phyloP scores from a whole-genome alignment of 2,888 invertebrate genomes.

The Phalera bucephala region DNA sequence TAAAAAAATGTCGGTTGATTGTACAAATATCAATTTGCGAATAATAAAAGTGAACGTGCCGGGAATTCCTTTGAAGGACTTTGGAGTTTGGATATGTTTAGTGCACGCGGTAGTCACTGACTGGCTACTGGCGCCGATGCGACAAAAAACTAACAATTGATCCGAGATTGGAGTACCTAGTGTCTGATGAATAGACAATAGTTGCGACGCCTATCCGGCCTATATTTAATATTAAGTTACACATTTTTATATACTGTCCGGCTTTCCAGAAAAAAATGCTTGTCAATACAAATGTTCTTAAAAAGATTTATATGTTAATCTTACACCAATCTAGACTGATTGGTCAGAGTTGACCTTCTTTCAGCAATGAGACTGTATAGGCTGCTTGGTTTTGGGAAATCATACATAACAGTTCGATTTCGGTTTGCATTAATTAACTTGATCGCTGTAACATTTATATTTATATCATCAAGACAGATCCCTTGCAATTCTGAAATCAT shows the following conservation, averaged over 20 bases:
- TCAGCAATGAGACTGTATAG: no score
- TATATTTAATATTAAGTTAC: neutral
- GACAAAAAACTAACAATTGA: conserved; percentile 20
- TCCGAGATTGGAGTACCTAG: conserved; percentile 5
- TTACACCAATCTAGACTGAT: no score
- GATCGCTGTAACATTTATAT: no score
- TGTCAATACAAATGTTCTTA: no score
- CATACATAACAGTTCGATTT: no score
- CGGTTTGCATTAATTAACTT: no score
- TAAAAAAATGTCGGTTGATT: conserved; percentile 15
- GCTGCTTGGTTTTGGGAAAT: no score
- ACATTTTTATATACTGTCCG: neutral
- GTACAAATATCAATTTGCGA: conserved; percentile 16
- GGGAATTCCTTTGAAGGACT: conserved; percentile 10
- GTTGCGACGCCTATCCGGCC: neutral
- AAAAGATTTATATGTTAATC: no score
- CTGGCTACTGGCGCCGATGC: conserved; percentile 12
- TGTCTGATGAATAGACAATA: conserved; percentile 1
- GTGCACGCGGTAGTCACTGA: neutral
- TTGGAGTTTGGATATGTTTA: neutral
- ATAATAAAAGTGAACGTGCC: conserved; percentile 15
- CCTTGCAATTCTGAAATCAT: no score
- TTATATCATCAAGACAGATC: no score
- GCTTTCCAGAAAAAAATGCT: neutral
- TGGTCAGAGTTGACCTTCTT: no score